A percentile compares a stretch with the other conserved stretches of the same genome.
Evolutionary conservation across 2,888 invertebrate genomes (phyloP).

Genomic region (Drosophila pseudotalamancana): DNA sequence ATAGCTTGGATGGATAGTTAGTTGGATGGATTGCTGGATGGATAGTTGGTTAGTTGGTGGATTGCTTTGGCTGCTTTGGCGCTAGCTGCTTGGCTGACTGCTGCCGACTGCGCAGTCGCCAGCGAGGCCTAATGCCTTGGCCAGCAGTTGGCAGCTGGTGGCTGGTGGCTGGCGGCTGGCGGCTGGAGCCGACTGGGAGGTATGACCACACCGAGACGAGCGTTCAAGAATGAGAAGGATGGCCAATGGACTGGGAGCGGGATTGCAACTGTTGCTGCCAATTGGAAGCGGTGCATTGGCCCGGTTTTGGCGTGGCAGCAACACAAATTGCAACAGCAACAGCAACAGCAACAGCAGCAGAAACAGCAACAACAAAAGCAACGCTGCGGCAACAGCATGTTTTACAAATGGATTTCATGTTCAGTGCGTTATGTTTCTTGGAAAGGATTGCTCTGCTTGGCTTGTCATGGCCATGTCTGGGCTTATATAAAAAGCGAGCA

Average conservation of each 20-base stretch:
- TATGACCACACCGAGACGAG: conserved; percentile 49
- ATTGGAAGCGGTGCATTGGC: conserved; percentile 47
- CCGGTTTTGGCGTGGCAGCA: conserved; percentile 46
- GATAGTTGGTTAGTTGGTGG: conserved; percentile 34
- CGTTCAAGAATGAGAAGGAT: conserved; percentile 40
- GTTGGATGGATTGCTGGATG: conserved; percentile 38
- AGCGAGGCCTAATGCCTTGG: conserved; percentile 32
- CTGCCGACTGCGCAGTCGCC: conserved; percentile 57
- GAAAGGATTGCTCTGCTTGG: conserved; percentile 74
- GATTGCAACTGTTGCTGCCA: conserved; percentile 17
- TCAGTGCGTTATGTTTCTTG: conserved; percentile 76
- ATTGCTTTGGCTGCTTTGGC: conserved; percentile 30
- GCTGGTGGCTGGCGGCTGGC: background rate
- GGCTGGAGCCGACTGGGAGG: conserved; percentile 52
- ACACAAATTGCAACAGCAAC: conserved; percentile 45
- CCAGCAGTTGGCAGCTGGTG: background rate
- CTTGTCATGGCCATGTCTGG: conserved; percentile 77
- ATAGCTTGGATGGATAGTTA: conserved; percentile 48
- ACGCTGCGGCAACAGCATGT: conserved; percentile 52
- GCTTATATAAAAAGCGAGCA: conserved; percentile 20
- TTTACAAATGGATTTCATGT: conserved; percentile 77
- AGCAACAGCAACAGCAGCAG: background rate
- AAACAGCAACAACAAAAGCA: too few species aligned
- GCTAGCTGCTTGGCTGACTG: conserved; percentile 71
- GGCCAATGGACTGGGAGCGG: conserved; percentile 23